Evolutionary conservation across 2,797 vertebrate species (phyloP).

Genomic region (Merluccius polli): DNA sequence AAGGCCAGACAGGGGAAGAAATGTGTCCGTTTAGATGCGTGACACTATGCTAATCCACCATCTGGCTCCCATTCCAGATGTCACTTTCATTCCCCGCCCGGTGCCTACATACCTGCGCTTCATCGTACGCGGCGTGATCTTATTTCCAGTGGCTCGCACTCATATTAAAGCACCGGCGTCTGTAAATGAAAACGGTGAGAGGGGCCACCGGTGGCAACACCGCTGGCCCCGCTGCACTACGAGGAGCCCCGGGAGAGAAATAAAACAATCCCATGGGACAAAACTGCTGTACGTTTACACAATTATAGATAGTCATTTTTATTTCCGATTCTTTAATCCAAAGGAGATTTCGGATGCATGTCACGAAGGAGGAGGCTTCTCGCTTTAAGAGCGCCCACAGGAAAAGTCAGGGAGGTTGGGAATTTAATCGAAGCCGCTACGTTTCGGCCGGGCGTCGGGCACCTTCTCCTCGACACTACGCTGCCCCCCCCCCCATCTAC

Average conservation of each 20-base stretch:
- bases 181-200: background rate
- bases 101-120: background rate
- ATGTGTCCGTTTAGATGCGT: constrained; percentile 45
- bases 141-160: background rate
- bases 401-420: background rate
- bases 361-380: background rate
- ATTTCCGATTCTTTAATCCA: background rate
- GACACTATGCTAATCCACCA: constrained; percentile 48
- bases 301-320: background rate
- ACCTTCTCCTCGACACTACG: no score
- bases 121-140: background rate
- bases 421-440: background rate
- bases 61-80: constrained; percentile 27
- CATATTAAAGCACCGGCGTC: background rate
- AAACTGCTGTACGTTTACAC: background rate
- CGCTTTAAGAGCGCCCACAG: background rate
- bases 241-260: background rate
- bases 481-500: no score
- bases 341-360: background rate
- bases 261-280: background rate
- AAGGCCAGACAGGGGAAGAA: constrained; percentile 21
- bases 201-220: background rate
- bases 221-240: background rate
- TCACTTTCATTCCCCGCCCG: constrained; percentile 14
- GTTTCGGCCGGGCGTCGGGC: background rate